phyloP scores from a whole-genome alignment of 2,888 invertebrate genomes.

The Dynastes tityus region DNA sequence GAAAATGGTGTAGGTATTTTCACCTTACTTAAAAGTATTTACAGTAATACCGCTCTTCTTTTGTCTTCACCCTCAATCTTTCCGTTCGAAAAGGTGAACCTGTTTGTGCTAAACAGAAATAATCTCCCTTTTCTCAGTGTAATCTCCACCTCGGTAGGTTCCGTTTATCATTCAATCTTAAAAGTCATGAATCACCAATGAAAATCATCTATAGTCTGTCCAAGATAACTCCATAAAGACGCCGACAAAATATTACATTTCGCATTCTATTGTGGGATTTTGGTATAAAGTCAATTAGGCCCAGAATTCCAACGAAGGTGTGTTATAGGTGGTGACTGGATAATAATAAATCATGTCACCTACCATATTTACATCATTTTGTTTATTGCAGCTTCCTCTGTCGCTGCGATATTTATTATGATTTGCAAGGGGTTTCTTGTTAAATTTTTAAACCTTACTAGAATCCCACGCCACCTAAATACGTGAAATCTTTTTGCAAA shows the following conservation, averaged over 20 bases:
- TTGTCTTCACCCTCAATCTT: conserved; percentile 19
- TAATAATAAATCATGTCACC: conserved; percentile 61
- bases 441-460: too few species aligned
- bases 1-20: not conserved
- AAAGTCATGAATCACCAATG: conserved; percentile 61
- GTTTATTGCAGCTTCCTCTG: conserved; percentile 21
- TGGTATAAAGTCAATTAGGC: conserved; percentile 62
- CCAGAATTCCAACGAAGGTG: conserved; percentile 65
- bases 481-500: too few species aligned
- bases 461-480: too few species aligned
- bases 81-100: conserved; percentile 52
- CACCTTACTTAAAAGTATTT: conserved; percentile 1
- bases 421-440: not conserved
- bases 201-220: conserved; percentile 60
- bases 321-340: conserved; percentile 57
- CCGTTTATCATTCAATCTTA: conserved; percentile 61
- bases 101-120: conserved; percentile 60
- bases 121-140: conserved; percentile 59
- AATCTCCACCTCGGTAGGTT: conserved; percentile 56
- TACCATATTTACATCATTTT: conserved; percentile 52
- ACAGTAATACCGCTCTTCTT: conserved; percentile 6
- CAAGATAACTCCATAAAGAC: conserved; percentile 58
- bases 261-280: conserved; percentile 59
- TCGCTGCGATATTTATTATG: conserved; percentile 1
- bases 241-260: conserved; percentile 60